phyloP scores from a whole-genome alignment of 2,888 invertebrate genomes.

The Pseudanteris insignis region DNA sequence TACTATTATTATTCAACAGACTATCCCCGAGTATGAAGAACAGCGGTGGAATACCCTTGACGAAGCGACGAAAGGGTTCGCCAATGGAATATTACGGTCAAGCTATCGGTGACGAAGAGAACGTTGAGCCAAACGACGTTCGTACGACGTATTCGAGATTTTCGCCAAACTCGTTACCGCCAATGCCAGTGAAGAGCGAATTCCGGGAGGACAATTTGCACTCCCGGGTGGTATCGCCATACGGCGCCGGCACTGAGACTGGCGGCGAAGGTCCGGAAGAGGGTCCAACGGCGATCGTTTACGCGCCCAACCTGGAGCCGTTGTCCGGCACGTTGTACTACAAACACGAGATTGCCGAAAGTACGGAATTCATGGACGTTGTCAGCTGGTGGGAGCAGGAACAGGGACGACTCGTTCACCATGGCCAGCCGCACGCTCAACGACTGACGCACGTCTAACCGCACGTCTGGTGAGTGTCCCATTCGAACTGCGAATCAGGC shows the following conservation, averaged over 20 bases:
- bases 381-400: slow-evolving; percentile 67
- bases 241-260: slow-evolving; percentile 50
- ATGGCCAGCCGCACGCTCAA: slow-evolving; percentile 57
- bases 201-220: slow-evolving; percentile 56
- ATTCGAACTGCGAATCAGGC: slow-evolving; percentile 15
- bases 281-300: slow-evolving; percentile 56
- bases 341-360: slow-evolving; percentile 60
- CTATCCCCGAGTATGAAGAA: slow-evolving; percentile 57
- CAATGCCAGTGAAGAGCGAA: slow-evolving; percentile 51
- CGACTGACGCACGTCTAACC: slow-evolving; percentile 63
- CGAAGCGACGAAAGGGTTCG: slow-evolving; percentile 46
- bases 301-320: slow-evolving; percentile 58
- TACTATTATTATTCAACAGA: slow-evolving; percentile 48
- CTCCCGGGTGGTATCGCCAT: slow-evolving; percentile 57
- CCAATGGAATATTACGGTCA: slow-evolving; percentile 56
- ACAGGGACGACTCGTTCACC: slow-evolving; percentile 60
- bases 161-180: slow-evolving; percentile 54
- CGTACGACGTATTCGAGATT: slow-evolving; percentile 48
- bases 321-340: slow-evolving; percentile 61
- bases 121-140: slow-evolving; percentile 56
- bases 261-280: slow-evolving; percentile 51
- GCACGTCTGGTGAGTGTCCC: slow-evolving; percentile 39
- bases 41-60: not conserved
- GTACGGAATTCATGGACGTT: slow-evolving; percentile 64
- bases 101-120: slow-evolving; percentile 62